phyloP scores from a whole-genome alignment of 1,140 invertebrate genomes.

The Oncopodura yosiiana region DNA sequence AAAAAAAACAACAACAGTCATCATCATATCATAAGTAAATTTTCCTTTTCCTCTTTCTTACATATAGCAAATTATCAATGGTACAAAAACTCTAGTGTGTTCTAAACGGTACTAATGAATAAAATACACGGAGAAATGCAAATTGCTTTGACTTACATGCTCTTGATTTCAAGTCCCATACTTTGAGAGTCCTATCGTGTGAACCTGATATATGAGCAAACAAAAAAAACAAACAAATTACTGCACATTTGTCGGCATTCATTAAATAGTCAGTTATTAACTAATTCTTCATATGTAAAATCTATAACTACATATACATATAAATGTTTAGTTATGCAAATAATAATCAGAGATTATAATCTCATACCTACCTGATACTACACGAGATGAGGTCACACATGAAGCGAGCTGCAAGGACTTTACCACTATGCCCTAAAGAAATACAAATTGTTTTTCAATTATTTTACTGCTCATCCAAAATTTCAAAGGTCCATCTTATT shows the following conservation, averaged over 20 bases:
- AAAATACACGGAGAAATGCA: no score
- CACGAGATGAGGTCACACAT: conserved; percentile 71
- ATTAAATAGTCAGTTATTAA: no score
- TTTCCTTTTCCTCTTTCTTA: not conserved
- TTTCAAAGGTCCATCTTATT: no score
- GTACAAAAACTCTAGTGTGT: not conserved
- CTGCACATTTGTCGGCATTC: conserved; percentile 36
- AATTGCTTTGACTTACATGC: conserved; percentile 73
- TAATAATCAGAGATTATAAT: conserved; percentile 41
- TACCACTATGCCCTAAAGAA: conserved; percentile 90
- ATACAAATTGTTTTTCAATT: no score
- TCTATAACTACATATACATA: no score
- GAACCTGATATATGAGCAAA: no score
- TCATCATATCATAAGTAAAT: not conserved
- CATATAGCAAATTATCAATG: not conserved
- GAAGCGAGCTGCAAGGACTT: conserved; percentile 90
- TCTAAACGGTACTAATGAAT: no score
- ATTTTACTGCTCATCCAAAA: no score
- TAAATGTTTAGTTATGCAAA: no score
- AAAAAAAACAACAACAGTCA: not conserved
- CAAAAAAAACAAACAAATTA: conserved; percentile 44
- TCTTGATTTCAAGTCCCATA: conserved; percentile 88
- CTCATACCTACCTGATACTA: conserved; percentile 35
- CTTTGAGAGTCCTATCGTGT: conserved; percentile 90
- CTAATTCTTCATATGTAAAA: no score